Percentiles rank a stretch among this genome's conserved stretches.
These are phyloP conservation scores for Vireo altiloquus DNA, from an alignment of 2,113 vertebrate genomes.

Conservation along the genomic window DNA sequence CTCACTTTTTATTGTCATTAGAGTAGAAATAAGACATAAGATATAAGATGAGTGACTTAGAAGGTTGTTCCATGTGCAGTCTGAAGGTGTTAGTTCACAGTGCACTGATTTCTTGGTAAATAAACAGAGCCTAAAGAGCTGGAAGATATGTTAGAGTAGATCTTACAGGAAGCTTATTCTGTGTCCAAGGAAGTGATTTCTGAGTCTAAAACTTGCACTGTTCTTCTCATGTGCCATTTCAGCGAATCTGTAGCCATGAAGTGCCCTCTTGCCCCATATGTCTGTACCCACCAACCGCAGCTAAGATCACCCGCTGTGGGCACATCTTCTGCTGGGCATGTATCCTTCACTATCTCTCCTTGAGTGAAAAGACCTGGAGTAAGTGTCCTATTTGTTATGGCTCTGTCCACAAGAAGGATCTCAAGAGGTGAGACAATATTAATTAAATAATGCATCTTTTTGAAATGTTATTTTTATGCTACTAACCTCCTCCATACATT, in stretches of 20 bases:
- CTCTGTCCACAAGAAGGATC: conserved; percentile 88
- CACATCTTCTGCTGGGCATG: conserved; percentile 99
- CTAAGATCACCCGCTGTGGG: conserved; percentile 95
- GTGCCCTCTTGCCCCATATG: conserved; percentile 98
- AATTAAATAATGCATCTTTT: not conserved
- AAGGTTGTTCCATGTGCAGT: not conserved
- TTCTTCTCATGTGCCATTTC: not conserved
- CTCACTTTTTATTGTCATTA: not conserved
- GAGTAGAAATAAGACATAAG: not conserved
- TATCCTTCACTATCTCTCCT: conserved; percentile 94
- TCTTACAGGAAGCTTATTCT: not conserved
- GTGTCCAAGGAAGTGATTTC: not conserved
- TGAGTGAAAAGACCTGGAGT: conserved; percentile 94
- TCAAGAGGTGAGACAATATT: conserved; percentile 84
- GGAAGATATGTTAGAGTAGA: not conserved
- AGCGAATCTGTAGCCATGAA: conserved; percentile 98
- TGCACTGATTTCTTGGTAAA: not conserved
- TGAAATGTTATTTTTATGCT: not conserved
- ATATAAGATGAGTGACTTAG: not conserved
- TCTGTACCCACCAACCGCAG: conserved; percentile 92
- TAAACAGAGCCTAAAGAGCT: not conserved
- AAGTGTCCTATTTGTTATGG: conserved; percentile 98
- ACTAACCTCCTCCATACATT: not conserved
- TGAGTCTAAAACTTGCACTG: not conserved
- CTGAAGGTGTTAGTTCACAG: not conserved